phyloP scores from a whole-genome alignment of 2,113 vertebrate genomes.

The Ginglymostoma cirratum region DNA sequence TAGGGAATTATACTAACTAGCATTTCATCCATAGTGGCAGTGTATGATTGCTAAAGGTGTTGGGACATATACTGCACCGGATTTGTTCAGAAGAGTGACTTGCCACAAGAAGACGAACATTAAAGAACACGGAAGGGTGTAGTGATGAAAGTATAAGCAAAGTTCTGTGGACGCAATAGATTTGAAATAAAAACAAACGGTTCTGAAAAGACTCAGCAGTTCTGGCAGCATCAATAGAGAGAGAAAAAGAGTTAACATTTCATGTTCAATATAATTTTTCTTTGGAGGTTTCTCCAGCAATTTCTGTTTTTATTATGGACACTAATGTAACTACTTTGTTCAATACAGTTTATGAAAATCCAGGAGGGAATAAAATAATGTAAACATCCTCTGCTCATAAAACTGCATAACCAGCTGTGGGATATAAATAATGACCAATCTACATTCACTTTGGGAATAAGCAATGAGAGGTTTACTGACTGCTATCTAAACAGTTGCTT shows the following conservation, averaged over 20 bases:
- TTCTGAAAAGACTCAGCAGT: too few species aligned
- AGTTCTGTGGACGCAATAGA: too few species aligned
- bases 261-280: too few species aligned
- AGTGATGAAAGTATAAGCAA: neutral
- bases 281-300: too few species aligned
- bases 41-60: neutral
- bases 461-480: neutral
- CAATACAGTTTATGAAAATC: neutral
- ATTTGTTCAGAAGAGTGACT: neutral
- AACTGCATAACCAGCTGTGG: neutral
- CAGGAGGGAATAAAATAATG: neutral
- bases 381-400: neutral
- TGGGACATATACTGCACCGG: neutral
- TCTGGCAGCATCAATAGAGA: too few species aligned
- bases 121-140: neutral
- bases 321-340: neutral
- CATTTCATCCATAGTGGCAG: neutral
- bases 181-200: too few species aligned
- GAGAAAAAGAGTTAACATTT: too few species aligned
- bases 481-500: neutral
- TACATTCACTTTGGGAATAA: neutral
- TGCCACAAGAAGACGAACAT: neutral
- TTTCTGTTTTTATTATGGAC: neutral
- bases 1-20: neutral
- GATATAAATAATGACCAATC: neutral